phyloP scores from a whole-genome alignment of 2,797 vertebrate genomes.

The Cynodonichthys magdalenae region DNA sequence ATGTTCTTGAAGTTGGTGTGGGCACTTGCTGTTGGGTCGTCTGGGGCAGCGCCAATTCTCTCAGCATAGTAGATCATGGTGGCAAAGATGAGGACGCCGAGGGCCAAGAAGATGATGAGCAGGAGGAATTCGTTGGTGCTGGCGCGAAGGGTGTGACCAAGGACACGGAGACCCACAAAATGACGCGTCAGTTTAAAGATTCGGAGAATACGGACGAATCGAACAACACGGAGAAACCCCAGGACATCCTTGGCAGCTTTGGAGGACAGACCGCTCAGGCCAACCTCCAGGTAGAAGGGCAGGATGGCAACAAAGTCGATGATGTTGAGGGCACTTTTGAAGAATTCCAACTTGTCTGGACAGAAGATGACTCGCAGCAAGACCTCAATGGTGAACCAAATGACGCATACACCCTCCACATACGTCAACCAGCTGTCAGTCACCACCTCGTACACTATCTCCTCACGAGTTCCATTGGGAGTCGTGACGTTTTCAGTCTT shows the following conservation, averaged over 20 bases:
- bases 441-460: slow-evolving; percentile 89
- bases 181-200: slow-evolving; percentile 99
- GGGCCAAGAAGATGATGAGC: slow-evolving; percentile 98
- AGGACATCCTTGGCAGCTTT: slow-evolving; percentile 99
- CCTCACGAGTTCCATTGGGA: slow-evolving; percentile 88
- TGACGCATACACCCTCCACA: slow-evolving; percentile 96
- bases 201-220: slow-evolving; percentile 96
- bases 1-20: slow-evolving; percentile 99
- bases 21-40: slow-evolving; percentile 92
- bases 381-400: slow-evolving; percentile 99
- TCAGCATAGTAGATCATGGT: slow-evolving; percentile 99
- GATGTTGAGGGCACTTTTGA: slow-evolving; percentile 98
- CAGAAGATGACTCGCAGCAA: slow-evolving; percentile 96
- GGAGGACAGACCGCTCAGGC: slow-evolving; percentile 95
- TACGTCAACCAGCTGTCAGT: slow-evolving; percentile 97
- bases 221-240: slow-evolving; percentile 97
- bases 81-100: slow-evolving; percentile 98
- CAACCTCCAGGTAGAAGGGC: slow-evolving; percentile 98
- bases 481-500: slow-evolving; percentile 92
- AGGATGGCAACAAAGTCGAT: slow-evolving; percentile 99
- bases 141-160: slow-evolving; percentile 97
- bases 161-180: slow-evolving; percentile 94
- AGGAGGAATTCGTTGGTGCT: slow-evolving; percentile 99
- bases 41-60: slow-evolving; percentile 94
- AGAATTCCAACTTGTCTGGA: slow-evolving; percentile 97